These are phyloP conservation scores for Lophius piscatorius DNA, from an alignment of 2,113 vertebrate species.

Conservation along the genomic window DNA sequence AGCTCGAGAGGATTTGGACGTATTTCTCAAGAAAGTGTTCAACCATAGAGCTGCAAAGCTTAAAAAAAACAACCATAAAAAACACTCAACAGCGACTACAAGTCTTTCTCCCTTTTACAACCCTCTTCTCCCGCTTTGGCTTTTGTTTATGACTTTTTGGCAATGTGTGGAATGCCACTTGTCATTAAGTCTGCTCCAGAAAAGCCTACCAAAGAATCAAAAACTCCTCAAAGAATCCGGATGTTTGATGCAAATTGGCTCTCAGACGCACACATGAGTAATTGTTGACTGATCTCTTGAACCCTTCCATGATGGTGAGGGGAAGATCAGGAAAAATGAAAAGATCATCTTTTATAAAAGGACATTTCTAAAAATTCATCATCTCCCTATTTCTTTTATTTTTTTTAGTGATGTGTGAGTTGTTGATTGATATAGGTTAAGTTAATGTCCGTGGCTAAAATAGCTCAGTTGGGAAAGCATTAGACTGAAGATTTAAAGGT, in stretches of 20 bases:
- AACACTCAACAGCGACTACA: constrained; percentile 20
- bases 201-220: constrained; percentile 9
- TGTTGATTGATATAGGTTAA: too few species aligned
- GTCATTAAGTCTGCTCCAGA: constrained; percentile 46
- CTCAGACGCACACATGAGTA: background rate
- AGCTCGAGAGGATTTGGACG: constrained; percentile 24
- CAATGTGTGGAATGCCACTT: constrained; percentile 62
- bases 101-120: constrained; percentile 13
- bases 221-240: constrained; percentile 9
- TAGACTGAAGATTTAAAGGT: constrained; percentile 62
- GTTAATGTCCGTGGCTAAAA: constrained; percentile 28
- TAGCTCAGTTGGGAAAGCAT: constrained; percentile 63
- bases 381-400: too few species aligned
- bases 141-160: constrained; percentile 61
- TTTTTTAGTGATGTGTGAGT: too few species aligned
- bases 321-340: too few species aligned
- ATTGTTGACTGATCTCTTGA: background rate
- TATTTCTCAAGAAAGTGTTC: constrained; percentile 22
- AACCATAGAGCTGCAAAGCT: constrained; percentile 24
- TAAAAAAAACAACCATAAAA: too few species aligned
- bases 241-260: background rate
- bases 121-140: constrained; percentile 4
- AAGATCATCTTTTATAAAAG: too few species aligned
- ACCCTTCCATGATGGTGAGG: too few species aligned
- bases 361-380: too few species aligned